Evolutionary conservation across 1,140 invertebrate species (phyloP).

Genomic region (Danaus plexippus): DNA sequence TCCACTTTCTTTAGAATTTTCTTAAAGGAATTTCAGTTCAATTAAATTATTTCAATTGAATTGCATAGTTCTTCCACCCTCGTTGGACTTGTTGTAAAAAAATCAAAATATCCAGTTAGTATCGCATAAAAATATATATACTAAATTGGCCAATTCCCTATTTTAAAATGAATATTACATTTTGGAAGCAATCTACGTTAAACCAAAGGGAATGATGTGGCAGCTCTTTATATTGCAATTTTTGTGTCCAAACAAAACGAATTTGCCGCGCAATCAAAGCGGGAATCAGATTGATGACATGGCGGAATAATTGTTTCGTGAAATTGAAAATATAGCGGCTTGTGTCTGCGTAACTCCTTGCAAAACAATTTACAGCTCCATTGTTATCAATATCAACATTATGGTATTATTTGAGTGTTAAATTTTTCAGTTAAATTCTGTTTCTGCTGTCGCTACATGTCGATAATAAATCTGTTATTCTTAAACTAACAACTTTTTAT

Average conservation of each 20-base stretch:
- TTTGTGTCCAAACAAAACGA: conserved; percentile 72
- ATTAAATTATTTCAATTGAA: conserved; percentile 48
- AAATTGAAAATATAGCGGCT: conserved; percentile 69
- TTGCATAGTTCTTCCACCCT: conserved; percentile 19
- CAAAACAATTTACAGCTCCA: conserved; percentile 30
- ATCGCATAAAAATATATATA: conserved; percentile 52
- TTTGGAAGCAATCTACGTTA: conserved; percentile 71
- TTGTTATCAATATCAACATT: conserved; percentile 1
- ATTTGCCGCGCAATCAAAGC: conserved; percentile 72
- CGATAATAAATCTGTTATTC: too few relatives aligned
- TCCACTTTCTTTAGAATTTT: conserved; percentile 55
- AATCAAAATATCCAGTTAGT: conserved; percentile 47
- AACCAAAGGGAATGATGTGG: conserved; percentile 71
- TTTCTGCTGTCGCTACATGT: too few relatives aligned
- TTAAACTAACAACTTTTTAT: too few relatives aligned
- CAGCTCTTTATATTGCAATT: conserved; percentile 72
- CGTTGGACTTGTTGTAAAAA: conserved; percentile 14
- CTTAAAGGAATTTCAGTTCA: conserved; percentile 46
- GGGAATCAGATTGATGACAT: conserved; percentile 71
- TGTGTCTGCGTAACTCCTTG: conserved; percentile 55
- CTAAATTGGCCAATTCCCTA: conserved; percentile 63
- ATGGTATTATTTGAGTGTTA: neutral
- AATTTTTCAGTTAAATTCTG: too few relatives aligned
- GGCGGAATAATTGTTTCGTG: conserved; percentile 71
- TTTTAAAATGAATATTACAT: conserved; percentile 69